phyloP scores from a whole-genome alignment of 2,888 invertebrate genomes.

The Ornithoptera alexandrae region DNA sequence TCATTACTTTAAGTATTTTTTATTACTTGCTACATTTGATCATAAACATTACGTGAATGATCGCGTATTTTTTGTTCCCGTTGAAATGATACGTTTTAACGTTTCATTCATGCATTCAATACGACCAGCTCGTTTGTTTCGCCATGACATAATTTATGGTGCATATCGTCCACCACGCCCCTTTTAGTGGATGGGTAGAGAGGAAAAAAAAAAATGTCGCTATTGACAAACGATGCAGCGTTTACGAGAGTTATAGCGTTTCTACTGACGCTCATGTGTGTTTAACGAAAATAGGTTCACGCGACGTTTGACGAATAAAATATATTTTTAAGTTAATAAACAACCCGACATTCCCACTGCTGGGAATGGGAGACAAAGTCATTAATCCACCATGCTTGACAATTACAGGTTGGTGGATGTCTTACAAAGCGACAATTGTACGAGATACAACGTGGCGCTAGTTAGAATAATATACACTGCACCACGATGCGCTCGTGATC shows the following conservation, averaged over 20 bases:
- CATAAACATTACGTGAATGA: conserved; percentile 10
- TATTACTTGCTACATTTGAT: background rate
- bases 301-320: conserved; percentile 25
- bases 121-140: conserved; percentile 45
- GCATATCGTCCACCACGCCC: conserved; percentile 57
- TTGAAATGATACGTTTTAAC: conserved; percentile 32
- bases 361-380: too few species aligned
- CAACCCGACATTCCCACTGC: too few species aligned
- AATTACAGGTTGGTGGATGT: too few species aligned
- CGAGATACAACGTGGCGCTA: too few species aligned
- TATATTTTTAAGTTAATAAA: too few species aligned
- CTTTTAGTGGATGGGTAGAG: conserved; percentile 35
- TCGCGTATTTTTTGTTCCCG: conserved; percentile 28
- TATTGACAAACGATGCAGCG: conserved; percentile 40
- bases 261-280: conserved; percentile 17
- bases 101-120: conserved; percentile 42
- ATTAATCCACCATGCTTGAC: too few species aligned
- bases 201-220: conserved; percentile 40
- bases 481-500: too few species aligned
- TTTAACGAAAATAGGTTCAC: conserved; percentile 34
- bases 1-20: too few species aligned
- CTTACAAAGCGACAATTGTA: too few species aligned
- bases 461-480: too few species aligned
- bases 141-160: conserved; percentile 61
- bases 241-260: conserved; percentile 28